Base-by-base conservation (phyloP, 2,888 invertebrate genomes). In the Cephus sareptanus region DNA sequence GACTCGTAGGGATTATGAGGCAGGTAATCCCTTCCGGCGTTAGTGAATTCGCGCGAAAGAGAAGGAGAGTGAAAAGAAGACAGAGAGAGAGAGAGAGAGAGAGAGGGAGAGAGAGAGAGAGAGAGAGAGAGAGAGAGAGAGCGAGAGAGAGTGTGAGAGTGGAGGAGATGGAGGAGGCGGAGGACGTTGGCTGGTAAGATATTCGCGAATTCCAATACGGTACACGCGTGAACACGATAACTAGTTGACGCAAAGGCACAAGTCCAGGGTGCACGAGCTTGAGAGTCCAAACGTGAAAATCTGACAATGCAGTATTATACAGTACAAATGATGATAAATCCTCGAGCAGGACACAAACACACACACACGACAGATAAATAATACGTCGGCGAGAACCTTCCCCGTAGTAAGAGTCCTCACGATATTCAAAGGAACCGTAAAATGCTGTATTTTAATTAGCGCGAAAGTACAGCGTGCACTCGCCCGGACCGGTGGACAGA, bases 1-100 rank as follows among this genome's bases (percentile, higher is more conserved):
- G 40, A 70, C 70, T 70, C 71, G 71, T 23, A 71, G 30, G 71
- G 34, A 71, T 71, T 34, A 34, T 12, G 71, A 31, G 71, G 31
- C 33, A 71, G 31, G 71, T 31, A 71, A 71, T 34, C 33, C 33
- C 33, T 71, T 71, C 71, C 71, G 71, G 33, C 30, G 15, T 33
- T 33, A 23, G 31, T 31, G 71, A 71, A 71, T 71, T 71, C 71
- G 33, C 73, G 77, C 4, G 74, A 77, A 30, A 76, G 34, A 76
- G 40, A 31, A 30, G 23, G 76, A 68, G 34, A 31, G 35, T 15
- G 75, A 75, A 31, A 76, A 71, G 37, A 76, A 71, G 37, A 76
- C 12, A 35, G 35, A 35, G 35, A 35, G 15, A 70, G 70, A 33
- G 15, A 76, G 34, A 12, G 30, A 75, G n/a, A 4, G 68, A 34